Evolutionary conservation across 1,140 invertebrate genomes (phyloP).

Genomic region (Ganaspis sp.): DNA sequence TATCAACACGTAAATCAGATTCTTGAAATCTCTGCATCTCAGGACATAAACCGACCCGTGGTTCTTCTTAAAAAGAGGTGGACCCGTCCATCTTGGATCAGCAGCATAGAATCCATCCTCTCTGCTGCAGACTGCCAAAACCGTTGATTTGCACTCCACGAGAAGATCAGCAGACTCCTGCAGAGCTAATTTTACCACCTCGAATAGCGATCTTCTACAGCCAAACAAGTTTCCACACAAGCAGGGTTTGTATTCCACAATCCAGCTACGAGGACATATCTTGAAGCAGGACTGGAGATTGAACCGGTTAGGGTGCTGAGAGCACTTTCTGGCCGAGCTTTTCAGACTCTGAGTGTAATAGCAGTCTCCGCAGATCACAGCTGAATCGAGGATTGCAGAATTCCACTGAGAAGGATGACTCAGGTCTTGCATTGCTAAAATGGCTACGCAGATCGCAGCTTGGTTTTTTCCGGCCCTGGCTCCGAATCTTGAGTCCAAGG

Average conservation of each 20-base stretch:
- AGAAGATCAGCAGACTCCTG: slow-evolving; percentile 54
- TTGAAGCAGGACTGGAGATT: slow-evolving; percentile 61
- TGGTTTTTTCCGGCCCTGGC: slow-evolving; percentile 65
- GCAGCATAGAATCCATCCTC: slow-evolving; percentile 62
- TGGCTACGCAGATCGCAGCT: slow-evolving; percentile 63
- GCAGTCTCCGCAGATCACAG: slow-evolving; percentile 66
- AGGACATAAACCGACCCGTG: slow-evolving; percentile 67
- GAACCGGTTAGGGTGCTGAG: slow-evolving; percentile 59
- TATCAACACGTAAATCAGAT: slow-evolving; percentile 61
- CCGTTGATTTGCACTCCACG: slow-evolving; percentile 60
- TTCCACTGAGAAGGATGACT: slow-evolving; percentile 69
- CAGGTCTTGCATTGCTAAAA: slow-evolving; percentile 63
- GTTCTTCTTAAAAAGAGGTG: slow-evolving; percentile 65
- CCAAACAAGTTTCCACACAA: slow-evolving; percentile 67
- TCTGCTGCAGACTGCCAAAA: slow-evolving; percentile 53
- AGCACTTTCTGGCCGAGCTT: slow-evolving; percentile 31
- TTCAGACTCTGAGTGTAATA: slow-evolving; percentile 68
- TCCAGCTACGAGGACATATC: slow-evolving; percentile 64
- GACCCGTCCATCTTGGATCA: slow-evolving; percentile 68
- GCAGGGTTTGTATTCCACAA: slow-evolving; percentile 55
- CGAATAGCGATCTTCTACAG: slow-evolving; percentile 26
- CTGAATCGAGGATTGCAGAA: slow-evolving; percentile 66
- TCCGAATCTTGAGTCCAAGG: slow-evolving; percentile 64
- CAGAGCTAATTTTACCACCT: slow-evolving; percentile 47
- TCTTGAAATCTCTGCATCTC: slow-evolving; percentile 63